These are phyloP conservation scores for Aplysina aerophoba DNA, from an alignment of 37 sponge, comb jelly and placozoan genomes.

Conservation along the genomic window DNA sequence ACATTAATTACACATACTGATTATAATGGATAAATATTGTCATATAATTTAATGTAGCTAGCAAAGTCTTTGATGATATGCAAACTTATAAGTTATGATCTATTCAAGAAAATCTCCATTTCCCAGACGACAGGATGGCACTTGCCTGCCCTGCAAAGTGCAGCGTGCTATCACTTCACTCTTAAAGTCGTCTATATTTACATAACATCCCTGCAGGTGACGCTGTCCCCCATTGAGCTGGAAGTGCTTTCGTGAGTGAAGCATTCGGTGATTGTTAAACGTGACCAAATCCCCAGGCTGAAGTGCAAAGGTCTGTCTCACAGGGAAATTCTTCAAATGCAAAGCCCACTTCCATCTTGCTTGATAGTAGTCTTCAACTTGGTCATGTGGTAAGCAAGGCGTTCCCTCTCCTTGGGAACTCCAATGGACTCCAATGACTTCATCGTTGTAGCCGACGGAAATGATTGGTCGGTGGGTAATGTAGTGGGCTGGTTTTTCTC, in stretches of 20 bases:
- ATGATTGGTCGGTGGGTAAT: not conserved
- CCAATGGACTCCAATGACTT: conserved; percentile 2
- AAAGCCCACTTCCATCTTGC: not conserved
- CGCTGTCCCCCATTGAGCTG: conserved; percentile 13
- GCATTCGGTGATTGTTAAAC: conserved; percentile 21
- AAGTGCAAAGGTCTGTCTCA: not conserved
- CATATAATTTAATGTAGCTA: too few relatives aligned
- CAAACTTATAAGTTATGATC: too few relatives aligned
- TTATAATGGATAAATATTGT: too few relatives aligned
- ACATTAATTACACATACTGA: too few relatives aligned
- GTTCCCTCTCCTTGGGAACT: not conserved
- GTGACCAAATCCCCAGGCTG: not conserved
- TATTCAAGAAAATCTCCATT: not conserved
- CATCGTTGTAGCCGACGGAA: conserved; percentile 14
- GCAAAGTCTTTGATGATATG: too few relatives aligned
- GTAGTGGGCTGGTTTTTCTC: not conserved
- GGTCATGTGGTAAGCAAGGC: not conserved
- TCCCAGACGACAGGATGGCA: not conserved
- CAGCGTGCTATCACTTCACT: conserved; percentile 7
- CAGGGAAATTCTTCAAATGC: not conserved
- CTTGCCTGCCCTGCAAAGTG: not conserved
- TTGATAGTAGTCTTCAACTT: conserved; percentile 2
- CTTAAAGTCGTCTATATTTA: conserved; percentile 28
- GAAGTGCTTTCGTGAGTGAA: conserved; percentile 1
- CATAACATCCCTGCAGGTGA: conserved; percentile 23